phyloP scores from a whole-genome alignment of 2,888 invertebrate genomes.

The Tetragonula carbonaria region DNA sequence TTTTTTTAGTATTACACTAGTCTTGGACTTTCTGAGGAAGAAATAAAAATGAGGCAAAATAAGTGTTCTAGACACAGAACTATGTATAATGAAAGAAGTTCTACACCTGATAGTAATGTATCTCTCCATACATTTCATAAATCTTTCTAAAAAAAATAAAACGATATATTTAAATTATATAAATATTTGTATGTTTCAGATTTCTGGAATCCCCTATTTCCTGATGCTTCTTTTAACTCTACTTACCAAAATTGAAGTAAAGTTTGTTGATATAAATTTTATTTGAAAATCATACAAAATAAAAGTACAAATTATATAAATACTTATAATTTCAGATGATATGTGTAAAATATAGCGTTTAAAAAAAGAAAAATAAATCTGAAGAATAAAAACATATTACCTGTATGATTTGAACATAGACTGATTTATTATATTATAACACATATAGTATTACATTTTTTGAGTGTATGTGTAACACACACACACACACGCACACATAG shows the following conservation, averaged over 20 bases:
- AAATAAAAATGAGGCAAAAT: conserved; percentile 82
- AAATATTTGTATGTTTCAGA: conserved; percentile 69
- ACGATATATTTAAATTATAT: neutral
- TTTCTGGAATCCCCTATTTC: conserved; percentile 82
- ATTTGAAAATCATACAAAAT: neutral
- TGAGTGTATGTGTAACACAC: conserved; percentile 66
- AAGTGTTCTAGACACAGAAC: conserved; percentile 85
- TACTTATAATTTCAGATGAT: neutral
- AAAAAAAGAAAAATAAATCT: conserved; percentile 14
- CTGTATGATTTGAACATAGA: conserved; percentile 79
- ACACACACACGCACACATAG: conserved; percentile 72
- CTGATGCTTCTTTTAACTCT: conserved; percentile 71
- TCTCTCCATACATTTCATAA: neutral
- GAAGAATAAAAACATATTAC: conserved; percentile 12
- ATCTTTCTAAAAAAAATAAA: neutral
- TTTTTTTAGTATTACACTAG: conserved; percentile 78
- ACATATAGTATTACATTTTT: conserved; percentile 81
- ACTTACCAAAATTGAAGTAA: conserved; percentile 22
- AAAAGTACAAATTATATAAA: neutral
- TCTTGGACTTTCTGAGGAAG: conserved; percentile 79
- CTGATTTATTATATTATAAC: conserved; percentile 83
- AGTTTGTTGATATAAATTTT: neutral
- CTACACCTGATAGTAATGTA: conserved; percentile 81
- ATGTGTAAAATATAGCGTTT: conserved; percentile 11
- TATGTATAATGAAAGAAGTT: conserved; percentile 79